These are phyloP conservation scores for Natator depressus DNA, from an alignment of 2,113 vertebrate genomes.

Conservation along the genomic window DNA sequence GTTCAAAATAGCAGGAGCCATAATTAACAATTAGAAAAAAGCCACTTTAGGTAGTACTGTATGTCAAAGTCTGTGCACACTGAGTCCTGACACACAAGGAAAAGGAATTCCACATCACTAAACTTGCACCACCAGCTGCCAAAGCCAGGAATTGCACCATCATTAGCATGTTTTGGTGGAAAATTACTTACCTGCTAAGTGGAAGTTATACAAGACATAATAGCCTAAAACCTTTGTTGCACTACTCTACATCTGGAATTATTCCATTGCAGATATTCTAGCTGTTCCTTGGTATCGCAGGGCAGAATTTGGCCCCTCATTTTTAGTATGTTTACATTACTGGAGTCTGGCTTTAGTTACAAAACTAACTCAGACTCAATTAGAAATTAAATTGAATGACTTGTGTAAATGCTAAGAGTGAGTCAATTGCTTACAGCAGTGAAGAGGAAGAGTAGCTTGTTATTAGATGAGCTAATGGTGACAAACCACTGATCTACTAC, in stretches of 20 bases:
- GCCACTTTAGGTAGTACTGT: neutral
- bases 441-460: neutral
- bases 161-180: too few relatives aligned
- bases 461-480: neutral
- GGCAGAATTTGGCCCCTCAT: neutral
- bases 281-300: fast-evolving
- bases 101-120: neutral
- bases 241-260: neutral
- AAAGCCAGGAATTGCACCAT: neutral
- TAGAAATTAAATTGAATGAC: neutral
- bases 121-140: neutral
- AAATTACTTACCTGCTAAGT: too few relatives aligned
- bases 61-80: neutral
- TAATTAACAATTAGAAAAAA: neutral
- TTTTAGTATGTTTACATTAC: neutral
- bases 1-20: neutral
- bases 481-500: neutral
- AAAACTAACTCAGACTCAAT: neutral
- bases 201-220: neutral
- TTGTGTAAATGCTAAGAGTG: too few relatives aligned
- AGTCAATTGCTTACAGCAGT: too few relatives aligned
- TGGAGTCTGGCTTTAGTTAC: neutral
- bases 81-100: neutral
- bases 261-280: neutral
- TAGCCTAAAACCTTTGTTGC: neutral